phyloP scores from a whole-genome alignment of 2,888 invertebrate species.

The Nemoura dubitans region DNA sequence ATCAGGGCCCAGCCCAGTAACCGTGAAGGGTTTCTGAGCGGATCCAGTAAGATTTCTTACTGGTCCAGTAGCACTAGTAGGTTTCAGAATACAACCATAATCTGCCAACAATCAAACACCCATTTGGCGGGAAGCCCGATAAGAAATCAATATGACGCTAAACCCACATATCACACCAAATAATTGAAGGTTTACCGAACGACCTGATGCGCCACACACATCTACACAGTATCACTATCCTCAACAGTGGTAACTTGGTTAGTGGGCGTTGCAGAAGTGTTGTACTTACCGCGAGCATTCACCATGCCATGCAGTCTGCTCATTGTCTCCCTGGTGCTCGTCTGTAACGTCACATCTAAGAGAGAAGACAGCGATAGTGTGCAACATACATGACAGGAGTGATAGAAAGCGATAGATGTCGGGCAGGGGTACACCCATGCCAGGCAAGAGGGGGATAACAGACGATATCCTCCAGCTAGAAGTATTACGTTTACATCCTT shows the following conservation, averaged over 20 bases:
- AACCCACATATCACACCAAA: no score
- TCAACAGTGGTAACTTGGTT: background rate
- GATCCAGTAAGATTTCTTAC: no score
- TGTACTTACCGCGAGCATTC: conserved; percentile 72
- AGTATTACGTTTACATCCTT: background rate
- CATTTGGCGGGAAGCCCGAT: no score
- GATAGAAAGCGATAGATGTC: conserved; percentile 17
- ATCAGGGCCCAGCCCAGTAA: no score
- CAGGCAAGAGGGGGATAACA: background rate
- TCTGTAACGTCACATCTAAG: conserved; percentile 51
- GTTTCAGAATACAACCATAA: no score
- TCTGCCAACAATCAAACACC: no score
- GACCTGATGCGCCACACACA: no score
- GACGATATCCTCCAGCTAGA: conserved; percentile 20
- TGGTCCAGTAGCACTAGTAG: no score
- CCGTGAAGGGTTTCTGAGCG: no score
- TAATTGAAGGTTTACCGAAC: no score
- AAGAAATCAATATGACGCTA: no score
- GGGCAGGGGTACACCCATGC: conserved; percentile 7
- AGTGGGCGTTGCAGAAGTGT: background rate
- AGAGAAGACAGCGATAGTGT: conserved; percentile 50
- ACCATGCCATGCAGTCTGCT: conserved; percentile 69
- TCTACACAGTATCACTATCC: background rate
- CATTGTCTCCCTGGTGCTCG: conserved; percentile 44
- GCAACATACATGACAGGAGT: conserved; percentile 45